Conservation (phyloP, 2,888 invertebrate genomes). For the Drosophila lacicola region DNA sequence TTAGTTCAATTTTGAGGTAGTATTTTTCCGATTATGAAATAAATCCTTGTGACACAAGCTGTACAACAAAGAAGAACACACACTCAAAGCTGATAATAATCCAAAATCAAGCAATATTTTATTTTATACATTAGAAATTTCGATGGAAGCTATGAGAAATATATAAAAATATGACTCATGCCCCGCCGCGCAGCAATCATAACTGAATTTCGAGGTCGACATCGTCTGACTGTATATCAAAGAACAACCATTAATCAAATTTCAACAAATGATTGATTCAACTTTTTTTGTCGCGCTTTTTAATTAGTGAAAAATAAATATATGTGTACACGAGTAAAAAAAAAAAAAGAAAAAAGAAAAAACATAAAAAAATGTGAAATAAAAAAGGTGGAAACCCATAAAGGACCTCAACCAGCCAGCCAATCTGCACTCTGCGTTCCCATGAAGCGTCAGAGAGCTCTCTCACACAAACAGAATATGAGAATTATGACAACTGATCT, state of each 20-base stretch:
- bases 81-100: neutral
- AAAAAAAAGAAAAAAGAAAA: neutral
- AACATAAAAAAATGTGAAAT: slow-evolving; percentile 4
- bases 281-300: slow-evolving; percentile 57
- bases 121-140: slow-evolving; percentile 3
- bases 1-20: no score
- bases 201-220: slow-evolving; percentile 43
- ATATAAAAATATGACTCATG: slow-evolving; percentile 34
- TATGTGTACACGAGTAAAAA: slow-evolving; percentile 27
- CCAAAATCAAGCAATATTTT: neutral
- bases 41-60: slow-evolving; percentile 1
- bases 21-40: no score
- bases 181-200: slow-evolving; percentile 10
- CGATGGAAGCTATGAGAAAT: neutral
- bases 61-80: neutral
- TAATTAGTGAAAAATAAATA: slow-evolving; percentile 70
- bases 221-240: slow-evolving; percentile 36
- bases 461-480: slow-evolving; percentile 74
- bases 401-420: slow-evolving; percentile 38
- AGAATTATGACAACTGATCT: slow-evolving; percentile 81
- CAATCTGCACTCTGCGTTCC: slow-evolving; percentile 58
- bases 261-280: slow-evolving; percentile 77
- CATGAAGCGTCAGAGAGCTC: slow-evolving; percentile 43
- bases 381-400: slow-evolving; percentile 8
- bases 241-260: slow-evolving; percentile 73